A percentile compares a stretch with the other conserved stretches of the same genome.
Evolutionary conservation across 2,888 invertebrate species (phyloP).

Genomic region (Agrilus biguttatus): DNA sequence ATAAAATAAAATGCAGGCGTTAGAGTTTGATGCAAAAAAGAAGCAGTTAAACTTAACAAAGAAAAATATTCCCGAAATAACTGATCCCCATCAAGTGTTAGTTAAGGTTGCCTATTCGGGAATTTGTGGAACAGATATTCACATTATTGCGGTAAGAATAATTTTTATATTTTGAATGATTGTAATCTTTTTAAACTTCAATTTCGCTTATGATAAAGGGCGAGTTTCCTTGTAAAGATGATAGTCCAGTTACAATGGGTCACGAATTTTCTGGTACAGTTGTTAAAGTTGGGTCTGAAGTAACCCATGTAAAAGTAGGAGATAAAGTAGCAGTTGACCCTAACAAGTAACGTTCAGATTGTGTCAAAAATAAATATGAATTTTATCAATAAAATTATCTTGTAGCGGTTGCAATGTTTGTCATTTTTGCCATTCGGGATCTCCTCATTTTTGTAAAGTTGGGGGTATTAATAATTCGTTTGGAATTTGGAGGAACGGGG

Average conservation of each 20-base stretch:
- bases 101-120: slow-evolving; percentile 53
- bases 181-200: too few species aligned
- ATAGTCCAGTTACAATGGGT: slow-evolving; percentile 41
- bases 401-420: slow-evolving; percentile 47
- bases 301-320: slow-evolving; percentile 42
- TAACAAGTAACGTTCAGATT: slow-evolving; percentile 34
- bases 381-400: slow-evolving; percentile 1
- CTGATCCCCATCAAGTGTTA: slow-evolving; percentile 38
- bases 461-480: slow-evolving; percentile 49
- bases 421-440: slow-evolving; percentile 43
- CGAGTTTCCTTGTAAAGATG: slow-evolving; percentile 45
- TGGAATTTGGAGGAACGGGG: slow-evolving; percentile 51
- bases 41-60: slow-evolving; percentile 32
- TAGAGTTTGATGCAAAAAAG: slow-evolving; percentile 37
- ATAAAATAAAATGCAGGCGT: slow-evolving; percentile 36
- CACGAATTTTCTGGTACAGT: slow-evolving; percentile 56
- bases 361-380: too few species aligned
- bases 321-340: slow-evolving; percentile 57
- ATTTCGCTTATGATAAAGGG: slow-evolving; percentile 33
- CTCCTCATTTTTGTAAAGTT: slow-evolving; percentile 46
- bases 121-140: slow-evolving; percentile 59
- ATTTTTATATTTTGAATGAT: neutral
- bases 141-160: slow-evolving; percentile 46
- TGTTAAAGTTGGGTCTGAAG: slow-evolving; percentile 39
- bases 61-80: slow-evolving; percentile 35